Conservation (phyloP, 2,113 vertebrate genomes). For the Antechinus stuartii region DNA sequence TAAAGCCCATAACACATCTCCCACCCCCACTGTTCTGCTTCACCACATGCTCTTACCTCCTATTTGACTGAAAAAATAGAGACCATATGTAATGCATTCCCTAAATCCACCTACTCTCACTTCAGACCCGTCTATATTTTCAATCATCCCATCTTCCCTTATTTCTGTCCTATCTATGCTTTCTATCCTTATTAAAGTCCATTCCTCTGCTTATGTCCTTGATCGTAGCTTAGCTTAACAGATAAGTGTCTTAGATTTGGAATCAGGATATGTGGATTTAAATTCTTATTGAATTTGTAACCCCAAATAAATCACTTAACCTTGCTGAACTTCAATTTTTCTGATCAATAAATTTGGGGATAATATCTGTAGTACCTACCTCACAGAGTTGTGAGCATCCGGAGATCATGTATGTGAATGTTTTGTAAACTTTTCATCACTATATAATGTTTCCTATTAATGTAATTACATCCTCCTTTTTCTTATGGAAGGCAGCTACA, state of each 20-base stretch:
- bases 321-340: background rate
- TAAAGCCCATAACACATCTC: no score
- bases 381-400: background rate
- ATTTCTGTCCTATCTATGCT: background rate
- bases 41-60: no score
- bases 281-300: background rate
- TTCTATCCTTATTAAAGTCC: background rate
- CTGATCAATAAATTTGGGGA: background rate
- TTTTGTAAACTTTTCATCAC: background rate
- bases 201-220: background rate
- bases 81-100: background rate
- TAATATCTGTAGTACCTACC: background rate
- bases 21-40: no score
- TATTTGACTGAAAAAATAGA: background rate
- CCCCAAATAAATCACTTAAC: background rate
- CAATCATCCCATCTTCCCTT: background rate
- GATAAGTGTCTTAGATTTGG: background rate
- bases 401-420: background rate
- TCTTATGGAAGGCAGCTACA: no score
- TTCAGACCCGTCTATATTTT: no score
- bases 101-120: background rate
- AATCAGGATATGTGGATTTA: background rate
- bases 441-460: background rate
- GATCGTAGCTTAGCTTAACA: background rate
- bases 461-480: no score